These are phyloP conservation scores for Chydorus sphaericus DNA, from an alignment of 2,888 invertebrate genomes.

Conservation along the genomic window DNA sequence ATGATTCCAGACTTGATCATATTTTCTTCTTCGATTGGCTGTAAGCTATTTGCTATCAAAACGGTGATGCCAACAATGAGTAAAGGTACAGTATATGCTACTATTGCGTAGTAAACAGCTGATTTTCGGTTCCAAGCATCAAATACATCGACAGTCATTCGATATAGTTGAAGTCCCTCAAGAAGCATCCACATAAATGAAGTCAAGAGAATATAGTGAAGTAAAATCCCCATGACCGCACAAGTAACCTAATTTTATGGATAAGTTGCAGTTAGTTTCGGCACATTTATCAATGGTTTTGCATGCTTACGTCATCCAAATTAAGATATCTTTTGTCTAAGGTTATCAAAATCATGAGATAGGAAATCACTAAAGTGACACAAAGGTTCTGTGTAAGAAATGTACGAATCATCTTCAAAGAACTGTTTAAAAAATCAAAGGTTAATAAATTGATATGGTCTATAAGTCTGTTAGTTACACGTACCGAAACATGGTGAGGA, in stretches of 20 bases:
- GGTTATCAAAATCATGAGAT: constrained; percentile 31
- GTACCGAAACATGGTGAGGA: constrained; percentile 29
- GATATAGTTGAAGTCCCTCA: constrained; percentile 36
- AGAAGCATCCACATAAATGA: constrained; percentile 38
- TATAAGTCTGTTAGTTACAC: not conserved
- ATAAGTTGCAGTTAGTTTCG: too few species aligned
- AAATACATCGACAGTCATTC: constrained; percentile 35
- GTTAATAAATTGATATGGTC: too few species aligned
- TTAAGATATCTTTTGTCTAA: constrained; percentile 18
- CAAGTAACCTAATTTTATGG: too few species aligned
- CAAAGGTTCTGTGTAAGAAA: constrained; percentile 39
- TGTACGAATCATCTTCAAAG: constrained; percentile 28
- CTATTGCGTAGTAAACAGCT: constrained; percentile 29
- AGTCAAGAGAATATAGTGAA: constrained; percentile 34
- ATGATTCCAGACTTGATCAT: too few species aligned
- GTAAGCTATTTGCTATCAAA: constrained; percentile 12
- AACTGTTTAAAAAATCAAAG: too few species aligned
- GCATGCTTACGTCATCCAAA: constrained; percentile 17
- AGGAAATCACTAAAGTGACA: constrained; percentile 34
- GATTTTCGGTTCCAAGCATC: constrained; percentile 27
- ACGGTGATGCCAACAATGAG: constrained; percentile 17
- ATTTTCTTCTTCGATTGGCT: too few species aligned
- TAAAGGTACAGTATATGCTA: constrained; percentile 30
- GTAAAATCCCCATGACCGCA: constrained; percentile 29
- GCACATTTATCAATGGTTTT: too few species aligned